phyloP scores from a whole-genome alignment of 1,140 invertebrate species.

The Platyscapa corneri region DNA sequence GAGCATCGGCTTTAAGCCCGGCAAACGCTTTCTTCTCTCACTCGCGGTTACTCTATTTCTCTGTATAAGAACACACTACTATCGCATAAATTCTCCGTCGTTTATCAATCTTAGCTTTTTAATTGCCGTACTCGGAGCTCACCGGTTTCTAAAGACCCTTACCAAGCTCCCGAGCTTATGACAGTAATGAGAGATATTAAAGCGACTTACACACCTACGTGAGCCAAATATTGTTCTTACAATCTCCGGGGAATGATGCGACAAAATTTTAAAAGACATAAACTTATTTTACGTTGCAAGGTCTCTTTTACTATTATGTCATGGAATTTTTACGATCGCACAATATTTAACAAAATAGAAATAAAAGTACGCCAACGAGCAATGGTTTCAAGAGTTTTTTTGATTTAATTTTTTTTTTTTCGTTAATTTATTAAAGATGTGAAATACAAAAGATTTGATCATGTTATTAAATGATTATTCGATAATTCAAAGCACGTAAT shows the following conservation, averaged over 20 bases:
- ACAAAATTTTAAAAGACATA: conserved; percentile 27
- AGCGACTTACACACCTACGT: conserved; percentile 40
- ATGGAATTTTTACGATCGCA: not conserved
- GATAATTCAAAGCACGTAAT: too few species aligned
- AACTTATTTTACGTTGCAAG: not conserved
- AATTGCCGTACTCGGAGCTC: conserved; percentile 64
- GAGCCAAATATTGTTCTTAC: conserved; percentile 43
- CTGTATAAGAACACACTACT: conserved; percentile 57
- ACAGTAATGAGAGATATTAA: conserved; percentile 62
- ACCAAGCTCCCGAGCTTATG: conserved; percentile 48
- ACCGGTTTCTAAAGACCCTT: conserved; percentile 55
- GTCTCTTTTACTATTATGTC: not conserved
- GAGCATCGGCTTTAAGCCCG: conserved; percentile 31
- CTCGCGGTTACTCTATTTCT: conserved; percentile 18
- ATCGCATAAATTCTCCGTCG: conserved; percentile 70
- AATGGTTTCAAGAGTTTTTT: too few species aligned
- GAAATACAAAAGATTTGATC: too few species aligned
- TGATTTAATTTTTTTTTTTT: too few species aligned
- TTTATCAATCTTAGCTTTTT: conserved; percentile 74
- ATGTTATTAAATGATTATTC: too few species aligned
- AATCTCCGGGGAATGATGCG: not conserved
- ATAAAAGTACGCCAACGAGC: too few species aligned
- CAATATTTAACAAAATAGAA: not conserved
- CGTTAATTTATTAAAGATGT: too few species aligned
- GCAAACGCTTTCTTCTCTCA: conserved; percentile 24